Evolutionary conservation across 30 jellyfish, hydroid and myxozoan species (phyloP), one percentile per base, ranked within the genome.

Genomic region (Aurelia coerulea): DNA sequence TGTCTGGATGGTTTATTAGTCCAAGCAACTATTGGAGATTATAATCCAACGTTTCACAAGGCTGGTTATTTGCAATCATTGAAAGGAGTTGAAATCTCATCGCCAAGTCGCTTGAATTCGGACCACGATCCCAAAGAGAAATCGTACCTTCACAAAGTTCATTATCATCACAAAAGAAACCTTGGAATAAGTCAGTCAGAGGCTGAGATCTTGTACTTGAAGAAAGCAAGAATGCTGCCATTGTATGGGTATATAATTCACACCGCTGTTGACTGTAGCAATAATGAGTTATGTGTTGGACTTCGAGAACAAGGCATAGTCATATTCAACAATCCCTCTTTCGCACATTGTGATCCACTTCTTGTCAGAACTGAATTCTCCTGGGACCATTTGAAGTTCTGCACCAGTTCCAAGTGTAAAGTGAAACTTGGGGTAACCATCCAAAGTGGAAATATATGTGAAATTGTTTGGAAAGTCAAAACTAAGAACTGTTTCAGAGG

Each of bases 91-190:
- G 97, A 89, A 14, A 34, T 89, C 37, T 67, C 58, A 5, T 68
- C 92, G 3, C 97, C 97, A 73, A 79, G 88, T 19, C 74, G 81
- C 14, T 34, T 89, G 85, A 80, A 89, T 37, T 80, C 92, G 1
- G 92, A 80, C 4, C 81, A 60, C 0, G 90, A 89, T 42, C 83
- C 87, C 0, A 1, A 81, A 0, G 92, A 89, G 80, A 16, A 5
- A 17, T 42, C 18, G 52, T 89, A 80, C 60, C 58, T 80, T 65
- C 74, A 73, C 41, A 78, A 65, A 35, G 97, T 89, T 33, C 67
- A 56, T 29, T 54, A 65, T 42, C 42, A 79, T 59, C 82, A 79
- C 66, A 73, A 69, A 42, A 46, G 65, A 32, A 79, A 89, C 31
- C 29, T 80, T 33, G 97, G 97, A 3, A 49, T 80, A 2, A 31